Evolutionary conservation across 2,888 invertebrate genomes (phyloP), one percentile per base, ranked within the genome.

Genomic region (Pseudococcus viburni): DNA sequence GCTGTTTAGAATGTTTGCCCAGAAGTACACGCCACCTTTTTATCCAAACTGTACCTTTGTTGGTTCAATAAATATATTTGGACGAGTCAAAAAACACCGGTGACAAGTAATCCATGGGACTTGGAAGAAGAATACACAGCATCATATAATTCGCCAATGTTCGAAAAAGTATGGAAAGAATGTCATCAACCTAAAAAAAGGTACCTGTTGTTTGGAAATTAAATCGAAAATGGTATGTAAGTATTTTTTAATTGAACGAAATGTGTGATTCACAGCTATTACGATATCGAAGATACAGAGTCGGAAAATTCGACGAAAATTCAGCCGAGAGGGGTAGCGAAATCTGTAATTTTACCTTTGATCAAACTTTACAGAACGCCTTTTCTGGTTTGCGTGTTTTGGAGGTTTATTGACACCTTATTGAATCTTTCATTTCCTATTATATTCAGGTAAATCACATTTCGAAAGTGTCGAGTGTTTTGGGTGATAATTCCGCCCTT

Each of bases 161-260:
- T 77, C n/a, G 77, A 77, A 39, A 39, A 77, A 77, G 7, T 15
- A 2, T 77, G 77, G 77, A 77, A 1, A 5, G 17, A 42, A 39
- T 64, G 64, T 17, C 77, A 39, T 77, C 77, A 77, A 17, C 33
- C 77, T 77, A 77, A 77, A 77, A 77, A 77, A 39, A 77, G 33
- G 77, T 77, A 55, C n/a, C n/a, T n/a, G n/a, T n/a, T n/a, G 26
- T 33, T n/a, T n/a, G 17, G 0, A 55, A n/a, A 55, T n/a, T 55
- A 12, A 12, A 51, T 51, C 8, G 42, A 42, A 3, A 42, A 42
- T 7, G 6, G 42, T 1, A 42, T 42, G 42, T 42, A n/a, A n/a
- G n/a, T n/a, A 7, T 42, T 42, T 42, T 42, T 42, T 5, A 42
- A 42, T 42, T 42, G 9, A 42, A 8, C 42, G 42, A 7, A 42